phyloP scores from a whole-genome alignment of 1,140 invertebrate genomes.

The Octopus sinensis region DNA sequence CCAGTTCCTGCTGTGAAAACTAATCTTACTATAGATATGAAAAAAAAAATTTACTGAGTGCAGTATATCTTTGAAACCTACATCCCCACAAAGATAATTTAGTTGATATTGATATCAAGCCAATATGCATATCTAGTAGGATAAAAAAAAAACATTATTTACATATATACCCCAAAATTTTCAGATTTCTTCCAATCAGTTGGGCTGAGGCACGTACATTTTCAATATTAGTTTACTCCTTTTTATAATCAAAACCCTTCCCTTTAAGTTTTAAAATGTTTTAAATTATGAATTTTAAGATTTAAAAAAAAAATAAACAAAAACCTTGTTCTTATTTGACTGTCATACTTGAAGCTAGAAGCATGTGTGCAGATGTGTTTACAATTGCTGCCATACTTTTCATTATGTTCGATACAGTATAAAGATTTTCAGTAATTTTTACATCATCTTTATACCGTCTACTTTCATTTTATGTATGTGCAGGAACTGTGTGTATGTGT shows the following conservation, averaged over 20 bases:
- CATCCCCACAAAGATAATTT: no score
- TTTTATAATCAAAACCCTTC: constrained; percentile 1
- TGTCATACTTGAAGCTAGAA: not conserved
- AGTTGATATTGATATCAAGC: no score
- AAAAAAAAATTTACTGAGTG: no score
- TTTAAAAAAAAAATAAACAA: not conserved
- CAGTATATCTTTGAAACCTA: no score
- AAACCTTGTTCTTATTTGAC: not conserved
- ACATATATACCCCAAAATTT: no score
- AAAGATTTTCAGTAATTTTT: not conserved
- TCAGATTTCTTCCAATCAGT: not conserved
- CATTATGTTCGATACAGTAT: not conserved
- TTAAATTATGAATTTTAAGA: not conserved
- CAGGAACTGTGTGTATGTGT: not conserved
- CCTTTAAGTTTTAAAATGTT: not conserved
- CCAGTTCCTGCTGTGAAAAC: not conserved
- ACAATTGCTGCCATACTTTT: constrained; percentile 6
- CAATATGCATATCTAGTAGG: no score
- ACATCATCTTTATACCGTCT: not conserved
- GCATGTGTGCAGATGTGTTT: constrained; percentile 8
- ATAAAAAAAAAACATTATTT: no score
- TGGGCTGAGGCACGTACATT: not conserved
- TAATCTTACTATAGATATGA: not conserved
- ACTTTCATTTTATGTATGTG: constrained; percentile 1
- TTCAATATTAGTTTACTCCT: constrained; percentile 8